Evolutionary conservation across 2,113 vertebrate species (phyloP), one percentile per base, ranked within the genome.

Genomic region (Thalassoma bifasciatum): DNA sequence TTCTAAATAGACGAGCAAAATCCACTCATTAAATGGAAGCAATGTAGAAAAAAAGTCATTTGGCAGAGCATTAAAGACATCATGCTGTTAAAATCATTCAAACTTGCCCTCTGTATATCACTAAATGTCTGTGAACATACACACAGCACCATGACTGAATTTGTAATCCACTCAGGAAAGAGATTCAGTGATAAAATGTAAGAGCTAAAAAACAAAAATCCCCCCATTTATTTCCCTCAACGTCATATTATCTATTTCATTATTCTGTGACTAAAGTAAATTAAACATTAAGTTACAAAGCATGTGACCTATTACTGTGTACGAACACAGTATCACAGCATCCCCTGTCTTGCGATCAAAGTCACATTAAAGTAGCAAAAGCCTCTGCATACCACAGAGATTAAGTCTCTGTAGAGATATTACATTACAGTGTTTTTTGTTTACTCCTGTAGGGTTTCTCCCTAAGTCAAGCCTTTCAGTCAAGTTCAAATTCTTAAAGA

Each of bases 401-500:
- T 19, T 6, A 42, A 24, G 30, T 47, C 70, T 26, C 62, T 47
- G 0, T 13, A 13, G 22, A 5, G 10, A 12, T 24, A 53, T 52
- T 36, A 11, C 30, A 40, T 34, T 22, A 10, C 38, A n/a, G 19
- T 53, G 49, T 66, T 80, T 46, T 21, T 42, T 38, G 34, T 67
- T 47, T 16, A n/a, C 38, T 40, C 9, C 7, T 51, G 16, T 8
- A 19, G 46, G 17, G 17, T 22, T 3, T 51, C 14, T 6, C 10
- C 42, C 19, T 21, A 71, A 58, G 52, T 56, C 56, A 59, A 56
- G 34, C 3, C 52, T 19, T 26, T 59, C 54, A 36, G 59, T 82
- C 64, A 75, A 67, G 74, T 84, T 83, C 69, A 76, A n/a, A 59
- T 38, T 58, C 66, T 26, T 11, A 62, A 30, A 50, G 24, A 44